Evolutionary conservation across 2,797 vertebrate genomes (phyloP).

Genomic region (Cyclopterus lumpus): DNA sequence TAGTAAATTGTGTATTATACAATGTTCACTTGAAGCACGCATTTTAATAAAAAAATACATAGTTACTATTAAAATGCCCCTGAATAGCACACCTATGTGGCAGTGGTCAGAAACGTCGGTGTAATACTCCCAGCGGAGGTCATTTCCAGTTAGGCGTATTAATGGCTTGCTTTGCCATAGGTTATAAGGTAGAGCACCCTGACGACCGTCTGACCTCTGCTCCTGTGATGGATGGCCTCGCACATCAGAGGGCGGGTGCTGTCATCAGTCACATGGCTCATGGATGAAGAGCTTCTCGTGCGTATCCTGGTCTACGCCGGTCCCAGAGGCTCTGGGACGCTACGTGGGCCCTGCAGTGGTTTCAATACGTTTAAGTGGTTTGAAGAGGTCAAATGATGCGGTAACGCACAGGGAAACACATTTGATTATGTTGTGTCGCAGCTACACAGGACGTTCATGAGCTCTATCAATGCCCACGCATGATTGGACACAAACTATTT

Average conservation of each 20-base stretch:
- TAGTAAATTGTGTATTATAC: no score
- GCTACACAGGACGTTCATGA: neutral
- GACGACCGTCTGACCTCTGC: neutral
- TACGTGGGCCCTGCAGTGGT: neutral
- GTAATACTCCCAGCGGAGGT: no score
- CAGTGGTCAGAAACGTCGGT: no score
- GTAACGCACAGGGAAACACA: neutral
- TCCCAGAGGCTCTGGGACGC: neutral
- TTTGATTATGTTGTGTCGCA: neutral
- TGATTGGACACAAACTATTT: neutral
- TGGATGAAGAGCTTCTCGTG: neutral
- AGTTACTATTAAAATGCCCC: no score
- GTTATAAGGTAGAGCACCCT: no score
- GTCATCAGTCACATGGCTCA: slow-evolving; percentile 14
- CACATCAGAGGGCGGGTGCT: neutral
- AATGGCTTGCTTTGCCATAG: no score
- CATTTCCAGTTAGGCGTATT: no score
- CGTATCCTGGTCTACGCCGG: neutral
- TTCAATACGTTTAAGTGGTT: neutral
- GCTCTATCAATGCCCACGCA: neutral
- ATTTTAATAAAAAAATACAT: no score
- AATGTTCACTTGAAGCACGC: no score
- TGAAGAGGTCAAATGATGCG: neutral
- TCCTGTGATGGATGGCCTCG: slow-evolving; percentile 23
- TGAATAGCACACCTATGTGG: no score